Evolutionary conservation across 2,113 vertebrate genomes (phyloP).

Genomic region (Ranitomeya imitator): DNA sequence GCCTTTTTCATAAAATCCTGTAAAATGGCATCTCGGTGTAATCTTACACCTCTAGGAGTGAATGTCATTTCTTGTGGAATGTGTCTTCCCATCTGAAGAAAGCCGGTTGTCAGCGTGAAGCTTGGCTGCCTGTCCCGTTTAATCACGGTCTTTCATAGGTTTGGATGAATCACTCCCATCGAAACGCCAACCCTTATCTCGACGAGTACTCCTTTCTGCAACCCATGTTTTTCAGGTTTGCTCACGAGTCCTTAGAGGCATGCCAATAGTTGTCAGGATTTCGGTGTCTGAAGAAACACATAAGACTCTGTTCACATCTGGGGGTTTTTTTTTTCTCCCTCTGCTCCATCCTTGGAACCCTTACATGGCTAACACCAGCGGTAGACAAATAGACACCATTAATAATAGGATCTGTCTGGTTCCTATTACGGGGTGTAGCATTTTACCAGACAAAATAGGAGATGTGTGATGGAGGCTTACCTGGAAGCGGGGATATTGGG

Average conservation of each 20-base stretch:
- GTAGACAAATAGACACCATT: too few species aligned
- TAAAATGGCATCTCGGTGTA: background rate
- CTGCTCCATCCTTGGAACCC: too few species aligned
- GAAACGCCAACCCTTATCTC: conserved; percentile 12
- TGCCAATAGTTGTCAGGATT: background rate
- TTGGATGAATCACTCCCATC: conserved; percentile 12
- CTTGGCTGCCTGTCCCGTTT: background rate
- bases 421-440: too few species aligned
- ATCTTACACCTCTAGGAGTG: background rate
- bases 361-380: too few species aligned
- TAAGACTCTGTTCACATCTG: too few species aligned
- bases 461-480: too few species aligned
- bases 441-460: too few species aligned
- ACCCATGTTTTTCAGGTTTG: conserved; percentile 34
- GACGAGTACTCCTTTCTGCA: conserved; percentile 15
- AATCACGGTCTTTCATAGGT: background rate
- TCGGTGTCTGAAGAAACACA: background rate
- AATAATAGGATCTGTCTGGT: too few species aligned
- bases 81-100: background rate
- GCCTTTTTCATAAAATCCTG: background rate
- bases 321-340: too few species aligned
- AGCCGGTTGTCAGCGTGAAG: background rate
- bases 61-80: background rate
- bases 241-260: conserved; percentile 1
- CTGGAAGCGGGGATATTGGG: background rate